A percentile compares a stretch with the other conserved stretches of the same genome.
These are phyloP conservation scores for Dufourea novaeangliae DNA, from an alignment of 1,140 invertebrate species.

Conservation along the genomic window DNA sequence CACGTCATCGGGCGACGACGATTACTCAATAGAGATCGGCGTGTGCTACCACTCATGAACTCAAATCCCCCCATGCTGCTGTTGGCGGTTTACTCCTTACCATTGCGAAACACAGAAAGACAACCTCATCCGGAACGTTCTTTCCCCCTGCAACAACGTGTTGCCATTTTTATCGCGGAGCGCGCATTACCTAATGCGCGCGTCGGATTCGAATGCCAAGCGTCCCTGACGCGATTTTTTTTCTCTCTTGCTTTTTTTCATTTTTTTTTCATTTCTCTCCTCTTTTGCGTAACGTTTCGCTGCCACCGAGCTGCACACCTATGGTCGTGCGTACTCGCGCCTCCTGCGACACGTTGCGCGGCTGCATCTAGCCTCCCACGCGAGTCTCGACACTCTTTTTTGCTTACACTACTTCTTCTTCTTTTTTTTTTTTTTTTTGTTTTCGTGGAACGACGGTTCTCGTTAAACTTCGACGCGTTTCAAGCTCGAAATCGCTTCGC, in stretches of 20 bases:
- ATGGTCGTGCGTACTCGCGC: not conserved
- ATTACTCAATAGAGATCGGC: not conserved
- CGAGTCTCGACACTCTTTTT: not conserved
- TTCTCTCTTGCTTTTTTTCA: not conserved
- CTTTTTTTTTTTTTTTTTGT: too few species aligned
- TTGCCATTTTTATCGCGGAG: not conserved
- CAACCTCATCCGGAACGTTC: not conserved
- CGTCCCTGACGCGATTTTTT: not conserved
- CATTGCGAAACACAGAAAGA: not conserved
- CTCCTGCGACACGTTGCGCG: not conserved
- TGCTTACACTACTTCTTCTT: too few species aligned
- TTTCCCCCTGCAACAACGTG: not conserved
- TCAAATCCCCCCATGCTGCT: not conserved
- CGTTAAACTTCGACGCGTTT: not conserved
- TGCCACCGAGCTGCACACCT: not conserved
- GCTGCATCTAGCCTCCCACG: not conserved
- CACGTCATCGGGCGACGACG: not conserved
- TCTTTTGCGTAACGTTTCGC: not conserved
- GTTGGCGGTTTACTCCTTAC: not conserved
- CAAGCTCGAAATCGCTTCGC: not conserved
- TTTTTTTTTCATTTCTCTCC: not conserved
- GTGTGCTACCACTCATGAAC: too few species aligned
- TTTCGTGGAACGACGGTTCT: too few species aligned
- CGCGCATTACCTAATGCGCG: constrained; percentile 1
- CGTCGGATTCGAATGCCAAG: not conserved